Evolutionary conservation across 2,888 invertebrate genomes (phyloP), one percentile per base, ranked within the genome.

Genomic region (Panopea generosa): DNA sequence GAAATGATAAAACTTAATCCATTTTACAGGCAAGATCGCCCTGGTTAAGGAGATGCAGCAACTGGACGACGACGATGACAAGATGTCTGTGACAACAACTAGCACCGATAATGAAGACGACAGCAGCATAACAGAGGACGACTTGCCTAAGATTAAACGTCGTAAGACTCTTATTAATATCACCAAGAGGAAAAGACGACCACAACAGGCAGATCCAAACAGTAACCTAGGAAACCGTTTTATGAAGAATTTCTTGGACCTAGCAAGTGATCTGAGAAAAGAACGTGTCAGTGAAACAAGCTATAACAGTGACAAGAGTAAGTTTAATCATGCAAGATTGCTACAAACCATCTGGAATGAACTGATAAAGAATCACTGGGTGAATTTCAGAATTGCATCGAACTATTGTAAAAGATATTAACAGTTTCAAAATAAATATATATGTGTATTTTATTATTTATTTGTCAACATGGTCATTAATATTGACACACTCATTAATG

Each of bases 31-130:
- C 61, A 89, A 89, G 65, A 82, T 89, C 20, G 84, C 86, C 22
- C 77, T 89, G 7, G 89, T 87, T 6, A 84, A 85, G 45, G 84
- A 87, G 66, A 86, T 89, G 86, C 87, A 87, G 59, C 85, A 80
- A n/a, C 84, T 87, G 68, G 83, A 83, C 26, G 87, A 87, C 24
- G 89, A 88, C 22, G 89, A 89, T 47, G 89, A 89, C 49, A 82
- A 84, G 18, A 74, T 82, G 60, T 88, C 87, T 0, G 85, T 87
- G 2, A 82, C 84, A n/a, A 85, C 87, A 26, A 77, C 82, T 7
- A 82, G 82, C n/a, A 77, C 79, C 55, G 87, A 87, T 55, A 66
- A 83, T 9, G 84, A 83, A 16, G 85, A 86, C 24, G 89, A 88
- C 66, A 86, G 85, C 66, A 87, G 87, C 59, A 75, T 86, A n/a